Evolutionary conservation across 1,140 invertebrate genomes (phyloP), one percentile per base, ranked within the genome.

Genomic region (Dendrolimus punctatus): DNA sequence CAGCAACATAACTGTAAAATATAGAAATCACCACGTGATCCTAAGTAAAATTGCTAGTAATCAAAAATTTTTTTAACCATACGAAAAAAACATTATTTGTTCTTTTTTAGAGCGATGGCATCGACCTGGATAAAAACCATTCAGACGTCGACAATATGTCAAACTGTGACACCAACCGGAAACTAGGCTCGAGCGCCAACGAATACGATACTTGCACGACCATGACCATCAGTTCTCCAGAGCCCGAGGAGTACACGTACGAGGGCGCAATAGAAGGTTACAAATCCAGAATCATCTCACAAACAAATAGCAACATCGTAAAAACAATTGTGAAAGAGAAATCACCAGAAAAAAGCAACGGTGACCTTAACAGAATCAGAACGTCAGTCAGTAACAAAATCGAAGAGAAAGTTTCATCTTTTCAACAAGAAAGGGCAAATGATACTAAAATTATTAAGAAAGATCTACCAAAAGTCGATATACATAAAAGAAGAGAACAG

Each of bases 221-320:
- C 37, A 89, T 89, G 47, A 91, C 90, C 2, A 87, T 88, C 50
- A 91, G 89, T 66, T 91, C 90, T 9, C 88, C 90, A 2, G 90
- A 91, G 64, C 88, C 89, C 4, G 91, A 93, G 59, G 94, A 95
- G 71, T 96, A 95, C 77, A 95, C 94, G 1, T 96, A 95, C 75
- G 95, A 96, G 76, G 91, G 93, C 60, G 94, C 94, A 55, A 95
- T 95, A 58, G 93, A 95, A 66, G 92, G 92, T 57, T 95, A 96
- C 73, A 93, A 95, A 53, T 93, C 91, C 55, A 91, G 90, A 68
- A 93, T 92, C 49, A 88, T 87, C 51, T 87, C 75, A 57, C 79
- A 85, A 64, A 87, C 83, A 51, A 84, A 87, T 68, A 80, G 81
- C 61, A 81, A 68, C 58, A 76, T 82, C 45, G 64, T 86, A 43